Base-by-base conservation (phyloP, 1,140 invertebrate genomes). In the Brachionus rubens region DNA sequence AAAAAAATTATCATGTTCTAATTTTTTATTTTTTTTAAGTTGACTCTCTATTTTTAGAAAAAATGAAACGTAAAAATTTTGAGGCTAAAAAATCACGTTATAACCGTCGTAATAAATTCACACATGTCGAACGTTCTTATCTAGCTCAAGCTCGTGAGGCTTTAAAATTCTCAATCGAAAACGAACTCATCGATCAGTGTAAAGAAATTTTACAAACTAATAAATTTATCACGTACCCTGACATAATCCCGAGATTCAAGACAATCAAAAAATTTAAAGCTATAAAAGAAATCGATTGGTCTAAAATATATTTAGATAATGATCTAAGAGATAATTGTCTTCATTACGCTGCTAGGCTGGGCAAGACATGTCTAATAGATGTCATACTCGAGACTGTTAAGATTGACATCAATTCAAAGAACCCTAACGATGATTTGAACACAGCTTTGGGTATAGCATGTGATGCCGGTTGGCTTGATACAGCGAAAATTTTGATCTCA, bases 381-480 rank as follows among this genome's bases (percentile, higher is more conserved):
- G 12, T 30, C 3, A 36, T 72, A 28, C 21, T 72, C 12, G 68
- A 72, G 9, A n/a, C 46, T 2, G 50, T 33, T 12, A 40, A 36
- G 24, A 41, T 72, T 40, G 68, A 50, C 3, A 33, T 72, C 9
- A 40, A 72, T 36, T 2, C 10, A 3, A 21, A 28, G 5, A 70
- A 48, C 14, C 30, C 2, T 3, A 40, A 54, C 19, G 30, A 50
- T 50, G 68, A 72, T 3, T 19, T 21, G 30, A 41, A 72, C 28
- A 50, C 68, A 36, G 30, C 68, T 33, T 41, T 72, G 19, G 33
- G n/a, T 12, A 72, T 72, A 28, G 68, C 68, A 10, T 72, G 68
- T 54, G 68, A 72, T 24, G 28, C 40, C 9, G 68, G 68, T 24
- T 72, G 68, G 46, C 12, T 72, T 10, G 68, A 72, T 21, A 72